phyloP scores from a whole-genome alignment of 2,888 invertebrate genomes.

The Exephanes ischioxanthus region DNA sequence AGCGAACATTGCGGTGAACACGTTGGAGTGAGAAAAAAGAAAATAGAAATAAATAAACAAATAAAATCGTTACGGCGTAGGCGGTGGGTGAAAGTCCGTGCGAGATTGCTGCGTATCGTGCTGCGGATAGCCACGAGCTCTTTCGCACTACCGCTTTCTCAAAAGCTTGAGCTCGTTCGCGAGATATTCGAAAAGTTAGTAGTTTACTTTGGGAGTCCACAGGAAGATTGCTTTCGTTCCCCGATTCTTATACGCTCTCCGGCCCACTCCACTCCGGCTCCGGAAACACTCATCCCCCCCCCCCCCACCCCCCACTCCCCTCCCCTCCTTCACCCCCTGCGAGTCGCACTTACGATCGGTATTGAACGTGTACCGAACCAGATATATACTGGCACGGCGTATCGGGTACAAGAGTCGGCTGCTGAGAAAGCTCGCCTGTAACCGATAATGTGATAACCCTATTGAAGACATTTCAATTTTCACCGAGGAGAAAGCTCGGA shows the following conservation, averaged over 20 bases:
- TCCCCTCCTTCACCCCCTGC: not conserved
- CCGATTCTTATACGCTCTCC: conserved; percentile 47
- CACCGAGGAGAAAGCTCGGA: not conserved
- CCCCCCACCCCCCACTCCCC: not conserved
- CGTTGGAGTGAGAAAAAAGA: no score
- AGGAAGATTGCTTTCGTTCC: conserved; percentile 74
- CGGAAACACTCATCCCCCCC: not conserved
- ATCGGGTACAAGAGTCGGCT: conserved; percentile 18
- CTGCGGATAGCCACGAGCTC: conserved; percentile 20
- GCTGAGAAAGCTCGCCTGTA: conserved; percentile 14
- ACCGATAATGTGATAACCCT: conserved; percentile 41
- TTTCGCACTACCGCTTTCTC: conserved; percentile 44
- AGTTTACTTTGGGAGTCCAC: conserved; percentile 66
- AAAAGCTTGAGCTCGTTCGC: conserved; percentile 46
- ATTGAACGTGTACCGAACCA: conserved; percentile 34
- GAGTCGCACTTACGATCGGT: conserved; percentile 33
- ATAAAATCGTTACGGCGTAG: not conserved
- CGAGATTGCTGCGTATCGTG: conserved; percentile 33
- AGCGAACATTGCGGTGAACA: no score
- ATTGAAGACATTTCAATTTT: conserved; percentile 49
- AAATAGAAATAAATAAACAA: no score
- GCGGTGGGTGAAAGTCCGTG: not conserved
- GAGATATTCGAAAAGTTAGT: conserved; percentile 75
- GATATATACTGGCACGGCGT: conserved; percentile 9
- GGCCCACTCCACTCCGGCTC: not conserved